These are phyloP conservation scores for Arrhopalites spinosus DNA, from an alignment of 2,888 invertebrate species.

Conservation along the genomic window DNA sequence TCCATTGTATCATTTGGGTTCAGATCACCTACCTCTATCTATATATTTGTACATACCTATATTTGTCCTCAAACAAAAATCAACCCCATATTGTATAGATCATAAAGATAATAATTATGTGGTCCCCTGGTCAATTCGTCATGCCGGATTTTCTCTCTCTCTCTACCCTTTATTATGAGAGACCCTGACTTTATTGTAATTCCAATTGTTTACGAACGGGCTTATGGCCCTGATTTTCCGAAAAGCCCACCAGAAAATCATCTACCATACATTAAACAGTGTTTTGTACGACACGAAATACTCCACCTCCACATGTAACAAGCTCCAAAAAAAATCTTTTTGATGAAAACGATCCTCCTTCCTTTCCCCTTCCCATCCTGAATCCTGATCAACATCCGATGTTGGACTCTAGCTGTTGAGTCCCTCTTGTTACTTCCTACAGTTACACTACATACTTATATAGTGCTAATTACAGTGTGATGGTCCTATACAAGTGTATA, in stretches of 20 bases:
- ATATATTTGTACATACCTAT: background rate
- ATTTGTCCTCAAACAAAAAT: background rate
- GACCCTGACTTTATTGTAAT: background rate
- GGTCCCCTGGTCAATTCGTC: slow-evolving; percentile 23
- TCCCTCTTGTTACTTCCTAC: background rate
- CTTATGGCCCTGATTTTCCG: background rate
- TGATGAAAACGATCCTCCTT: too few relatives aligned
- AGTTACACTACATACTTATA: background rate
- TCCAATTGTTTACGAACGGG: background rate
- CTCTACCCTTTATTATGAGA: background rate
- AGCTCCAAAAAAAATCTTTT: background rate
- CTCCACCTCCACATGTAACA: background rate
- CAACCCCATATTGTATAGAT: background rate
- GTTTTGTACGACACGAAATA: background rate
- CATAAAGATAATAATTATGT: slow-evolving; percentile 25
- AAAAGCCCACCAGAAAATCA: background rate
- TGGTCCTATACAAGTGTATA: background rate
- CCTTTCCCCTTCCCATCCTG: background rate
- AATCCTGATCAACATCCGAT: background rate
- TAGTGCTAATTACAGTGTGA: background rate
- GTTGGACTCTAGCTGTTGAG: background rate
- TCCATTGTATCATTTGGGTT: background rate
- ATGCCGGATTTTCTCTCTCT: slow-evolving; percentile 11
- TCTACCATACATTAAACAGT: background rate
- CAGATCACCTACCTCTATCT: background rate